Conservation (phyloP, 2,888 invertebrate species). For the Scaptomyza reducta region DNA sequence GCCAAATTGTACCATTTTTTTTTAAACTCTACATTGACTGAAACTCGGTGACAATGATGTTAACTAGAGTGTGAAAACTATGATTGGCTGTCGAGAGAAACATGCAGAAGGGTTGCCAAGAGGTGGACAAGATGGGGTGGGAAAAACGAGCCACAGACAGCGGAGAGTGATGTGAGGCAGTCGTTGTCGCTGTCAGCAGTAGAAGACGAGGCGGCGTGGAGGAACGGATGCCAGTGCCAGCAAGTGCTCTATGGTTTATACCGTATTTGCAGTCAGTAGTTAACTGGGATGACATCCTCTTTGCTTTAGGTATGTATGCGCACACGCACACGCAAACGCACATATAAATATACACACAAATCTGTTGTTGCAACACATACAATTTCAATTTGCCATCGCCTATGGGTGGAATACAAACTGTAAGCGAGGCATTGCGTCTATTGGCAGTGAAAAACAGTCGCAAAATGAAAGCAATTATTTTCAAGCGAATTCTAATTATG, state of each 20-base stretch:
- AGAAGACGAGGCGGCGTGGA: neutral
- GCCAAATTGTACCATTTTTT: conserved; percentile 39
- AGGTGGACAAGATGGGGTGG: neutral
- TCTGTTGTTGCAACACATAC: conserved; percentile 22
- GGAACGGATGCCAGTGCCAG: conserved; percentile 29
- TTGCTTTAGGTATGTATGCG: conserved; percentile 10
- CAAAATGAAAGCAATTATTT: conserved; percentile 32
- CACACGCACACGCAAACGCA: neutral
- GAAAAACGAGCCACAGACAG: neutral
- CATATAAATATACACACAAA: neutral
- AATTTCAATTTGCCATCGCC: conserved; percentile 24
- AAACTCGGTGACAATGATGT: conserved; percentile 77
- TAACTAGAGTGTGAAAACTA: conserved; percentile 81
- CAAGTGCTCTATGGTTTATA: conserved; percentile 65
- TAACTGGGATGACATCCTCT: conserved; percentile 15
- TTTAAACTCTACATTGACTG: conserved; percentile 53
- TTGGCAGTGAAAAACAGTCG: conserved; percentile 16
- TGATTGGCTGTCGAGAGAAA: conserved; percentile 72
- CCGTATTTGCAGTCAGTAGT: conserved; percentile 45
- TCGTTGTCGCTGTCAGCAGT: conserved; percentile 31
- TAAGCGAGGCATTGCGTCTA: conserved; percentile 1
- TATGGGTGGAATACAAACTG: neutral
- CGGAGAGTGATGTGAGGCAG: conserved; percentile 37
- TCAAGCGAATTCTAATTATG: conserved; percentile 22
- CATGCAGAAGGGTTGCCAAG: conserved; percentile 7